Base-by-base conservation (phyloP, 2,888 invertebrate species). In the Synergus itoensis region DNA sequence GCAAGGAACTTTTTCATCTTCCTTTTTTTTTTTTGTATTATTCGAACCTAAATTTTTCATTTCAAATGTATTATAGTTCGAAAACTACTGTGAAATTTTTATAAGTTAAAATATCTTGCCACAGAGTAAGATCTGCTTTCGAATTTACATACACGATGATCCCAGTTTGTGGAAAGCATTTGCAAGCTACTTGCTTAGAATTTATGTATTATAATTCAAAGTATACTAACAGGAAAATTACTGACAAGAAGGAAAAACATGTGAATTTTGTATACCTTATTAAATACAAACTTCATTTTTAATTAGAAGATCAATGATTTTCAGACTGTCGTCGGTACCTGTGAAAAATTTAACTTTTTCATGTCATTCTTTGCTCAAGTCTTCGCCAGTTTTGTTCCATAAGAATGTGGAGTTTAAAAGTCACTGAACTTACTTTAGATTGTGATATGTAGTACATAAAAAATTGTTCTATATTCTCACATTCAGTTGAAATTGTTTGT, bases 331-430 rank as follows among this genome's bases (percentile, higher is more conserved):
- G 64, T 8, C 40, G 14, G 28, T 14, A 45, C 48, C 48, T 53
- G 16, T 53, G 43, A 73, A 53, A 18, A 36, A 28, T 73, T 4
- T 8, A 73, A 73, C 36, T 53, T 73, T 73, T 36, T 73, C 73
- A 40, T 18, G 18, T 53, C 28, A 40, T 73, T 73, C 73, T 73
- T 53, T 73, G 73, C 73, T 73, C 73, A 73, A 73, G 53, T 73
- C 53, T 73, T 53, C 18, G 36, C 36, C 53, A 48, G 40, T 73
- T 73, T 73, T 73, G 12, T 73, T 53, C 53, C 36, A 8, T 36
- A 57, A n/a, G 48, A 21, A 73, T 48, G 53, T 73, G 53, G 73
- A 73, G 53, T 53, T 36, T 73, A 57, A 73, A 73, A 28, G 2
- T 40, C n/a, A 18, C n/a, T 36, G 36, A 53, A 73, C 12, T 73